Conservation (phyloP, 1,140 invertebrate species). For the Trichonephila inaurata region DNA sequence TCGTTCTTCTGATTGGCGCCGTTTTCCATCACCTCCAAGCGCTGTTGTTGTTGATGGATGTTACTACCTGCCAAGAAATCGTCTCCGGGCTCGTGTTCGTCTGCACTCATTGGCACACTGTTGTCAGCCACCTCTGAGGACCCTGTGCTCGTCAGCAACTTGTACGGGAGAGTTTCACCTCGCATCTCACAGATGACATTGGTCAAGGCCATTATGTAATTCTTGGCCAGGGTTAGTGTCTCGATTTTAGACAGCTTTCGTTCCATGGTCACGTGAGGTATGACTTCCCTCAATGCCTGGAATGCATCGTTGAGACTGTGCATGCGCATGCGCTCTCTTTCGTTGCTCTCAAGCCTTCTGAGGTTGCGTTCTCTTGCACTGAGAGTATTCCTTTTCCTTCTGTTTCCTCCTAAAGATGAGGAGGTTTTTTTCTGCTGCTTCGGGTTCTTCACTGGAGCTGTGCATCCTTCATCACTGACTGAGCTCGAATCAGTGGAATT, state of each 20-base stretch:
- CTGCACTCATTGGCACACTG: conserved; percentile 18
- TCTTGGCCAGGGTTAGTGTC: conserved; percentile 92
- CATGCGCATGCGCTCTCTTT: conserved; percentile 93
- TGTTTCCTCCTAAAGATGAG: background rate
- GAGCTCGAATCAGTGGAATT: conserved; percentile 70
- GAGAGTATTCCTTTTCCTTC: conserved; percentile 81
- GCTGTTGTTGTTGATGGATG: background rate
- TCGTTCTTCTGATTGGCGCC: background rate
- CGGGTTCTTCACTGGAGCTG: background rate
- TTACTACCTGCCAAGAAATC: conserved; percentile 28
- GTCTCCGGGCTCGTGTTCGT: conserved; percentile 42
- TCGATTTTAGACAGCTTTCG: conserved; percentile 92
- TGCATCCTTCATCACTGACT: conserved; percentile 53
- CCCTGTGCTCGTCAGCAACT: conserved; percentile 49
- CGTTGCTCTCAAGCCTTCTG: conserved; percentile 91
- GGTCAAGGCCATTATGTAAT: conserved; percentile 94
- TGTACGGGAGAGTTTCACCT: conserved; percentile 75
- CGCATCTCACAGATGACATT: conserved; percentile 91
- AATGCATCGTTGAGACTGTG: conserved; percentile 94
- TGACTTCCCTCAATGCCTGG: conserved; percentile 91
- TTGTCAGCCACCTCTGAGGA: background rate
- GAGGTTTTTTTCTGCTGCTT: conserved; percentile 64
- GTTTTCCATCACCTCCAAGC: background rate
- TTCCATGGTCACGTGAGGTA: conserved; percentile 92
- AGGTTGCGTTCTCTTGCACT: conserved; percentile 90